These are phyloP conservation scores for Chromobotia macracanthus DNA, from an alignment of 2,797 vertebrate genomes.

Conservation along the genomic window DNA sequence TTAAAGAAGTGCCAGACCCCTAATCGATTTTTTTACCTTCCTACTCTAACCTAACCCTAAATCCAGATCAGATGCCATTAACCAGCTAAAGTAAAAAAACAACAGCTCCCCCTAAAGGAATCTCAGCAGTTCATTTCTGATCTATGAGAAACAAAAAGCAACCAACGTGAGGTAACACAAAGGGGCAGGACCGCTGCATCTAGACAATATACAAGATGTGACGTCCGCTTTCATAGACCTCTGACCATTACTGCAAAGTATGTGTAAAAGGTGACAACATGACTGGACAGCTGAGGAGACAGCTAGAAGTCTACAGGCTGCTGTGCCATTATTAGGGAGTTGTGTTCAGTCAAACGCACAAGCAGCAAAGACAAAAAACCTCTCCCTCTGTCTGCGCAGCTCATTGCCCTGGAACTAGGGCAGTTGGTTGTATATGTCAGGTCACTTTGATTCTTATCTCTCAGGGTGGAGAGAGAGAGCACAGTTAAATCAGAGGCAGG, in stretches of 20 bases:
- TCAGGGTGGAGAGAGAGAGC: constrained; percentile 44
- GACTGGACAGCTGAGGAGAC: constrained; percentile 41
- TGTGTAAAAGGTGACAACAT: constrained; percentile 42
- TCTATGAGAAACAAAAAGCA: constrained; percentile 51
- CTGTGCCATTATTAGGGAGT: constrained; percentile 44
- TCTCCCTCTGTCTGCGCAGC: constrained; percentile 39
- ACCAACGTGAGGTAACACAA: constrained; percentile 9
- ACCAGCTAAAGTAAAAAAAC: constrained; percentile 50
- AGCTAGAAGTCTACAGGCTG: constrained; percentile 15
- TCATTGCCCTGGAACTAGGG: constrained; percentile 54
- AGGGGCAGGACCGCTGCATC: constrained; percentile 9
- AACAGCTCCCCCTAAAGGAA: constrained; percentile 50
- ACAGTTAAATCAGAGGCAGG: constrained; percentile 56
- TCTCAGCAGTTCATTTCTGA: neutral
- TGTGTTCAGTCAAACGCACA: constrained; percentile 36
- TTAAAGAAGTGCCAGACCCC: constrained; percentile 61
- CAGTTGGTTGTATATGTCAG: constrained; percentile 55
- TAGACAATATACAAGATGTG: constrained; percentile 13
- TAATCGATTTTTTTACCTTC: constrained; percentile 61
- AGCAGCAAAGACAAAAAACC: constrained; percentile 45
- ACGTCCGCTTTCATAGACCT: constrained; percentile 35
- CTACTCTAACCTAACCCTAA: constrained; percentile 61
- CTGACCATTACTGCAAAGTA: constrained; percentile 29
- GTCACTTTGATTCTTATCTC: constrained; percentile 53
- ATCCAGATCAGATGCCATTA: constrained; percentile 57